These are phyloP conservation scores for Philopedon plagiatum DNA, from an alignment of 2,888 invertebrate genomes.

Conservation along the genomic window DNA sequence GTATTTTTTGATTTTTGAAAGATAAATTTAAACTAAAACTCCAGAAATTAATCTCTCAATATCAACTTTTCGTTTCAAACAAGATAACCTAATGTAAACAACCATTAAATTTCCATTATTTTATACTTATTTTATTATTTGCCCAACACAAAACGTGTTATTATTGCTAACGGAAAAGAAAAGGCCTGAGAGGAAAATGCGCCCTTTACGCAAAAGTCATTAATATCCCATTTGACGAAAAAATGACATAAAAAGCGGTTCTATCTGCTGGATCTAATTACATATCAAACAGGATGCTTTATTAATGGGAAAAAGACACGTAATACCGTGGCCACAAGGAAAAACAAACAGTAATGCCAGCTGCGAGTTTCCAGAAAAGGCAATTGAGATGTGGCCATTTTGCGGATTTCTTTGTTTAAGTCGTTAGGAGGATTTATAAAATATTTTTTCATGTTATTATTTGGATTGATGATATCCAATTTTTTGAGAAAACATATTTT, in stretches of 20 bases:
- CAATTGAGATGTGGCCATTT: slow-evolving; percentile 13
- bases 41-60: too few relatives aligned
- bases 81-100: not conserved
- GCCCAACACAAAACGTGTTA: not conserved
- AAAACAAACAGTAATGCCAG: slow-evolving; percentile 15
- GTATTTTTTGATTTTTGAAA: too few relatives aligned
- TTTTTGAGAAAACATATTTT: too few relatives aligned
- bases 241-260: slow-evolving; percentile 19
- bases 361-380: slow-evolving; percentile 7
- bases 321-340: slow-evolving; percentile 6
- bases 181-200: not conserved
- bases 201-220: slow-evolving; percentile 29
- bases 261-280: slow-evolving; percentile 39
- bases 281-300: slow-evolving; percentile 43
- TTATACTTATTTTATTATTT: not conserved
- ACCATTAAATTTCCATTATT: not conserved
- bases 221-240: slow-evolving; percentile 41
- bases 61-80: not conserved
- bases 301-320: slow-evolving; percentile 37
- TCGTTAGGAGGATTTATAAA: slow-evolving; percentile 3
- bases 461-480: too few relatives aligned
- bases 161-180: slow-evolving; percentile 8
- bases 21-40: too few relatives aligned
- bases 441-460: too few relatives aligned
- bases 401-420: slow-evolving; percentile 21